phyloP scores from a whole-genome alignment of 2,113 vertebrate genomes.

The Piprites chloris region DNA sequence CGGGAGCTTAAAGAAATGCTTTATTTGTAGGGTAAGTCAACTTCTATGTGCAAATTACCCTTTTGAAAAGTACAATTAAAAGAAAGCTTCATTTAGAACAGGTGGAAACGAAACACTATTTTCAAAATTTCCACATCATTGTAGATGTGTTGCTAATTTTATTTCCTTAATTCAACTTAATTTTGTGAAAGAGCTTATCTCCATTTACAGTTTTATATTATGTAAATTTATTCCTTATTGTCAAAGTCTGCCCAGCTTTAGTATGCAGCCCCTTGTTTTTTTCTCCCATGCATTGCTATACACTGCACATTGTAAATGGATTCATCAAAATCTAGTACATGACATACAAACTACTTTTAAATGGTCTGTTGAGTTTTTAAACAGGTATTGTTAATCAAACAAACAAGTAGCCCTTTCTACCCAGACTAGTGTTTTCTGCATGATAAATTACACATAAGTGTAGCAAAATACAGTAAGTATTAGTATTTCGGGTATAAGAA shows the following conservation, averaged over 20 bases:
- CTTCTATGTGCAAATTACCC: background rate
- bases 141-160: conserved; percentile 12
- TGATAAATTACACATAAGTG: background rate
- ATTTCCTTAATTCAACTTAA: background rate
- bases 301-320: background rate
- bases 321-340: background rate
- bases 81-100: background rate
- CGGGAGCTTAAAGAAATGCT: background rate
- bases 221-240: background rate
- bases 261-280: background rate
- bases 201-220: conserved; percentile 1
- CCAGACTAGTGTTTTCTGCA: background rate
- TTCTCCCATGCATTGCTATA: background rate
- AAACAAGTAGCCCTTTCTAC: background rate
- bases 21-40: background rate
- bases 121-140: background rate
- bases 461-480: background rate
- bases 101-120: background rate
- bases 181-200: conserved; percentile 25
- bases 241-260: background rate
- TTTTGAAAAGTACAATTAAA: conserved; percentile 10
- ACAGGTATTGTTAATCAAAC: background rate
- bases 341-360: background rate
- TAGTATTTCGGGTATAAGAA: background rate
- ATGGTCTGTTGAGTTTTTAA: background rate